These are phyloP conservation scores for Ochropleura plecta DNA, from an alignment of 2,888 invertebrate species.

Conservation along the genomic window DNA sequence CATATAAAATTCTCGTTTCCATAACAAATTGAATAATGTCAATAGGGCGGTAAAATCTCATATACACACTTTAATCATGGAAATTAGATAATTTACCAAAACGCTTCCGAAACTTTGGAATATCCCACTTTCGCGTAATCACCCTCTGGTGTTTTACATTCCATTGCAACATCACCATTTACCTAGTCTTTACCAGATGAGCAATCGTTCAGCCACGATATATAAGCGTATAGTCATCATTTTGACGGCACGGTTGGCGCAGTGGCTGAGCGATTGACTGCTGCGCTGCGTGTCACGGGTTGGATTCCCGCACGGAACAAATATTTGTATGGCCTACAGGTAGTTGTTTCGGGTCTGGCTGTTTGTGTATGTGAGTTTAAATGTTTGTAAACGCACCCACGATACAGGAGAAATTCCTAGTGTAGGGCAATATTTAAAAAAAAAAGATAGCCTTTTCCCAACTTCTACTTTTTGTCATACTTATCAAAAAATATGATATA, in stretches of 20 bases:
- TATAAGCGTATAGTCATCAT: background rate
- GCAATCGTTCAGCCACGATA: background rate
- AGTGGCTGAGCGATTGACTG: too few species aligned
- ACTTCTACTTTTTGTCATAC: too few species aligned
- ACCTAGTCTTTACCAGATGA: background rate
- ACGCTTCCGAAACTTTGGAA: constrained; percentile 1
- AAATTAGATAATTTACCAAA: constrained; percentile 25
- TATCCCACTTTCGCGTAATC: constrained; percentile 10
- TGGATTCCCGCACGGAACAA: too few species aligned
- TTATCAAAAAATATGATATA: too few species aligned
- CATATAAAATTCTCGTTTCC: background rate
- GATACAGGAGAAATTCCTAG: too few species aligned
- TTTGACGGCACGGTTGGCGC: too few species aligned
- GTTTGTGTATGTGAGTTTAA: too few species aligned
- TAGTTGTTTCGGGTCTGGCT: too few species aligned
- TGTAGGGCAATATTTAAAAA: too few species aligned
- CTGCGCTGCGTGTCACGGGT: too few species aligned
- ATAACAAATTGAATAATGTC: constrained; percentile 17
- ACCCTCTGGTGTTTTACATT: background rate
- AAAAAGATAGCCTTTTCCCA: background rate
- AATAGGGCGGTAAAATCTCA: constrained; percentile 20
- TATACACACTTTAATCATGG: constrained; percentile 1
- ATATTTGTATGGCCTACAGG: too few species aligned
- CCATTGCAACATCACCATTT: background rate
- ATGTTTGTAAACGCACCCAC: too few species aligned